Evolutionary conservation across 2,888 invertebrate genomes (phyloP).

Genomic region (Eristalinus sepulchralis): DNA sequence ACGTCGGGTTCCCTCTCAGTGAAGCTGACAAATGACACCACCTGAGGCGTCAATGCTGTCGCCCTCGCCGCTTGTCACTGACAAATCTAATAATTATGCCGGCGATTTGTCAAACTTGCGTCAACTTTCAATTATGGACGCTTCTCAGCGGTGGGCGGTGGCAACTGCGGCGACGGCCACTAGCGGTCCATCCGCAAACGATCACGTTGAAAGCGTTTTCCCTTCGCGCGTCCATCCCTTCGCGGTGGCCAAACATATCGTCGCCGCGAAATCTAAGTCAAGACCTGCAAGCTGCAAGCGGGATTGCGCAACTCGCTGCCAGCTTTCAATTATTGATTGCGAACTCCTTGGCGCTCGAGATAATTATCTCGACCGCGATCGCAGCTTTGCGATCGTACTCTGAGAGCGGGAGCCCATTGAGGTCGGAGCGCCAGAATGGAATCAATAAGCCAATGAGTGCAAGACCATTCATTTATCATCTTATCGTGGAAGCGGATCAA

Average conservation of each 20-base stretch:
- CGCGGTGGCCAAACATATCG: conserved; percentile 12
- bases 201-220: conserved; percentile 8
- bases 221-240: conserved; percentile 3
- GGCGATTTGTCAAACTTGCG: conserved; percentile 56
- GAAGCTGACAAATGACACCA: conserved; percentile 63
- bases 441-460: conserved; percentile 61
- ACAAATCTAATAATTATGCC: conserved; percentile 69
- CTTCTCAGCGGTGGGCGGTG: conserved; percentile 52
- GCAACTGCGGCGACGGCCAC: not conserved
- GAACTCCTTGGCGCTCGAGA: conserved; percentile 42
- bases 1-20: not conserved
- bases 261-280: conserved; percentile 48
- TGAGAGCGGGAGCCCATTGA: not conserved
- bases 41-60: conserved; percentile 65
- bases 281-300: not conserved
- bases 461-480: conserved; percentile 65
- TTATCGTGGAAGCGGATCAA: conserved; percentile 56
- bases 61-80: conserved; percentile 57
- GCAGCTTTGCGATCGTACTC: conserved; percentile 41
- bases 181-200: not conserved
- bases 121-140: conserved; percentile 63
- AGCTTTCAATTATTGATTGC: conserved; percentile 50
- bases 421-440: conserved; percentile 35
- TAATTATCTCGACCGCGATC: conserved; percentile 66
- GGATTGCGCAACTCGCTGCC: conserved; percentile 48